Percentiles rank a stretch among this genome's conserved stretches.
Evolutionary conservation across 2,797 vertebrate species (phyloP).

Genomic region (Syncerus caffer): DNA sequence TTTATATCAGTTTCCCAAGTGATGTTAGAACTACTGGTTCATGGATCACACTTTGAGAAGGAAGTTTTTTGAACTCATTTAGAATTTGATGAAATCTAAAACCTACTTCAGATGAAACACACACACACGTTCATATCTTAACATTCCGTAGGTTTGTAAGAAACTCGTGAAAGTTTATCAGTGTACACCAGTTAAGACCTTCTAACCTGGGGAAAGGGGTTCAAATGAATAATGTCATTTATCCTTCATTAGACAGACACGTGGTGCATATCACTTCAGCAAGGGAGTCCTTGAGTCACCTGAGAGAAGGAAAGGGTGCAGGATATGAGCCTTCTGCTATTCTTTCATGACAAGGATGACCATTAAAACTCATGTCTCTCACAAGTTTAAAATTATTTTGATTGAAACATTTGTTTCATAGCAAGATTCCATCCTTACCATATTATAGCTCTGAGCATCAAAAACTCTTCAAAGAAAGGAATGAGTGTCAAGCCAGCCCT

Average conservation of each 20-base stretch:
- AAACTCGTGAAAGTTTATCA: neutral
- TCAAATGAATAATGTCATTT: neutral
- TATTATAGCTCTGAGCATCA: neutral
- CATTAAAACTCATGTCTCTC: neutral
- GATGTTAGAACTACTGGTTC: neutral
- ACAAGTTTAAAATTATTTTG: neutral
- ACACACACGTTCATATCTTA: neutral
- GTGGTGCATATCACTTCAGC: neutral
- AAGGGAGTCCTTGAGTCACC: neutral
- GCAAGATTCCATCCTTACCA: neutral
- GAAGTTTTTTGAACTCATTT: neutral
- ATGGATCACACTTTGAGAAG: neutral
- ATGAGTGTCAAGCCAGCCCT: neutral
- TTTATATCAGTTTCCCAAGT: neutral
- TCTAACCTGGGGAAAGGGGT: neutral
- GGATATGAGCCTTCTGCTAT: neutral
- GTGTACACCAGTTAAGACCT: neutral
- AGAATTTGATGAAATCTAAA: neutral
- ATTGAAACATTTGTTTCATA: neutral
- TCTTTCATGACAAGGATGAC: neutral
- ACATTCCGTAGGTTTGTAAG: neutral
- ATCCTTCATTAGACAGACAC: neutral
- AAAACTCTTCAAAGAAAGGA: neutral
- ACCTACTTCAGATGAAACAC: neutral
- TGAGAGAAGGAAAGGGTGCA: neutral